Evolutionary conservation across 1,140 invertebrate genomes (phyloP), one percentile per base, ranked within the genome.

Genomic region (Zaprionus ghesquierei): DNA sequence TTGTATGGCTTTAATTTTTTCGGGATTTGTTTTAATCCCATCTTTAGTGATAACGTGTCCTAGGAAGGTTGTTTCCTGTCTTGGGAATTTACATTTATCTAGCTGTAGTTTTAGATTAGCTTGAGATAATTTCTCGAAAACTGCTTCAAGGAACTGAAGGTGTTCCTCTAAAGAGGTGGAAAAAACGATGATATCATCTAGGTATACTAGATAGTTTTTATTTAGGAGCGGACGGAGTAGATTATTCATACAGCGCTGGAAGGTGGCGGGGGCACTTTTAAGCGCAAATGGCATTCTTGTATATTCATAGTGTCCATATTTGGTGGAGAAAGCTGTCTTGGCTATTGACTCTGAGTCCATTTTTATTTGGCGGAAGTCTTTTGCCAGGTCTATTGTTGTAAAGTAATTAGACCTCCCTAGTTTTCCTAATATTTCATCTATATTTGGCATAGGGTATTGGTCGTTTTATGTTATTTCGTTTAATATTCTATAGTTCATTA

Each of bases 351-450:
- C 44, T 31, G 44, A 12, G 1, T 61, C 59, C 44, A 62, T 62
- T 38, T 62, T 15, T 50, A 94, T 91, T 79, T 95, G 93, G 69
- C 92, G 93, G 73, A 92, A 94, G 2, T 93, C 94, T 18, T 73
- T 79, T 2, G 78, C 80, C 5, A 93, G 62, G 84, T 94, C 92
- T 20, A 94, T 58, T 2, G 90, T 90, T 4, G 87, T 44, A 6
- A 44, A 44, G 4, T 44, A 44, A 10, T 18, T 44, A 3, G n/a
- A 44, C 15, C 15, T 92, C 5, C 81, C 81, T 56, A 94, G 55
- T 44, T 81, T 82, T 58, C 93, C 91, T 55, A 94, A 79, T 25
- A 90, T 81, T 18, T 93, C 92, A 12, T 91, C 89, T 6, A 94
- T 93, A 5, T 92, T 82, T 93, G 94, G 79, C 91, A 94, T 25